Percentiles rank a stretch among this genome's conserved stretches.
phyloP scores from a whole-genome alignment of 2,113 vertebrate genomes.

The Phrynosoma blainvillii region DNA sequence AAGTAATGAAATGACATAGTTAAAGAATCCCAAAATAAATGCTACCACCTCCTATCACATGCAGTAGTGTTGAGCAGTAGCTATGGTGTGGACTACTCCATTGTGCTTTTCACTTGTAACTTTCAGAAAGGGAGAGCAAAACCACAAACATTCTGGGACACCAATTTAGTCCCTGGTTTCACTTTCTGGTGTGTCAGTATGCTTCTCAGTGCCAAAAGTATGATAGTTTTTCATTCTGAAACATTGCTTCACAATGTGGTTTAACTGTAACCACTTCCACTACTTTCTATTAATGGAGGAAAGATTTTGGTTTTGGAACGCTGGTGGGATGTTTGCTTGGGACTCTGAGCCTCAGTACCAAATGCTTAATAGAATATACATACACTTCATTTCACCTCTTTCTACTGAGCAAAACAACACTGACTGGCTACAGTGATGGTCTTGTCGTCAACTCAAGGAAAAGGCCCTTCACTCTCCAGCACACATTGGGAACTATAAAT shows the following conservation, averaged over 20 bases:
- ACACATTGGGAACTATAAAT: no score
- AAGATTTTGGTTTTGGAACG: slow-evolving; percentile 42
- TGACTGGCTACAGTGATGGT: not conserved
- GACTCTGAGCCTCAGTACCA: not conserved
- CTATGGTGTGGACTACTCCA: slow-evolving; percentile 49
- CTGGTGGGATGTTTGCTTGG: not conserved
- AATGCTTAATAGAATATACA: not conserved
- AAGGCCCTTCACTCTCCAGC: not conserved
- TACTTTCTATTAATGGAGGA: slow-evolving; percentile 43
- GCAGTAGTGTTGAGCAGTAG: slow-evolving; percentile 44
- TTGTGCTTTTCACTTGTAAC: slow-evolving; percentile 65
- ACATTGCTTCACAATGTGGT: slow-evolving; percentile 68
- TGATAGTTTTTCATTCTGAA: slow-evolving; percentile 74
- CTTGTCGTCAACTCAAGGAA: not conserved
- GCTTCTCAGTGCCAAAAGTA: slow-evolving; percentile 73
- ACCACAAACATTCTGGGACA: slow-evolving; percentile 58
- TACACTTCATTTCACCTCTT: not conserved
- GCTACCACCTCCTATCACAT: slow-evolving; percentile 33
- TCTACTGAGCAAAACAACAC: no score
- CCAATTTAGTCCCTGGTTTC: slow-evolving; percentile 76
- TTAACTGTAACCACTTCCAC: slow-evolving; percentile 36
- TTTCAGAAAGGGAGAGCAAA: slow-evolving; percentile 56
- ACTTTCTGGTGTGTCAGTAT: slow-evolving; percentile 69
- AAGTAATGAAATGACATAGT: slow-evolving; percentile 59
- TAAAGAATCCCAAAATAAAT: slow-evolving; percentile 59